Conservation (phyloP, 2,888 invertebrate genomes). For the Xanthorhoe spadicearia region DNA sequence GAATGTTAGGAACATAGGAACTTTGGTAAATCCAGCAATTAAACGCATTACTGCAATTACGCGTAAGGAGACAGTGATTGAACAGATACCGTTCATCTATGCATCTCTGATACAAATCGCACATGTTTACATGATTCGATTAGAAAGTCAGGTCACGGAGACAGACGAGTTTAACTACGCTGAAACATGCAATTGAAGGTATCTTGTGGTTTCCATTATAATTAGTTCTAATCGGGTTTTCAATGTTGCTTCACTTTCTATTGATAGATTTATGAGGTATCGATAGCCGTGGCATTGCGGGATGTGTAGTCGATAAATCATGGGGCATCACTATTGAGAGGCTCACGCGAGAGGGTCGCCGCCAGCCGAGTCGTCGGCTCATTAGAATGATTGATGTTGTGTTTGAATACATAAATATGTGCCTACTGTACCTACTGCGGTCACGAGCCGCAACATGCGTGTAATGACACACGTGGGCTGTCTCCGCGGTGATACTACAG, state of each 20-base stretch:
- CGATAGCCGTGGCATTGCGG: constrained; percentile 45
- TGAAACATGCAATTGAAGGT: constrained; percentile 41
- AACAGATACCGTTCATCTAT: constrained; percentile 42
- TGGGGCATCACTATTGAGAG: constrained; percentile 59
- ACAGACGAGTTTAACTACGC: constrained; percentile 43
- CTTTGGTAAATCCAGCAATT: constrained; percentile 34
- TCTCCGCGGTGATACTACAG: constrained; percentile 30
- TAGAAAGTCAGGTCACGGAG: constrained; percentile 46
- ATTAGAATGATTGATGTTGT: constrained; percentile 83
- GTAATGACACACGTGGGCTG: constrained; percentile 52
- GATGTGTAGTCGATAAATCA: constrained; percentile 51
- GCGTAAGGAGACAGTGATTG: constrained; percentile 44
- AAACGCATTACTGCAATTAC: constrained; percentile 43
- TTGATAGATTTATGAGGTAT: constrained; percentile 47
- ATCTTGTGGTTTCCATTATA: constrained; percentile 42
- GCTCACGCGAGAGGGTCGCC: constrained; percentile 61
- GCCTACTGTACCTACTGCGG: constrained; percentile 63
- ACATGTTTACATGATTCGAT: constrained; percentile 48
- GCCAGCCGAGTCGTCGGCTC: constrained; percentile 60
- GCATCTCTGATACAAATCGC: constrained; percentile 46
- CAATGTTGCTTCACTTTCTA: constrained; percentile 43
- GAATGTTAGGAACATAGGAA: too few species aligned
- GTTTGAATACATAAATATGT: constrained; percentile 78
- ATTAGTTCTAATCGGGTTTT: constrained; percentile 45
- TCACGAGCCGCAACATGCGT: constrained; percentile 67